Evolutionary conservation across 2,888 invertebrate species (phyloP), one percentile per base, ranked within the genome.

Genomic region (Phasia obesa): DNA sequence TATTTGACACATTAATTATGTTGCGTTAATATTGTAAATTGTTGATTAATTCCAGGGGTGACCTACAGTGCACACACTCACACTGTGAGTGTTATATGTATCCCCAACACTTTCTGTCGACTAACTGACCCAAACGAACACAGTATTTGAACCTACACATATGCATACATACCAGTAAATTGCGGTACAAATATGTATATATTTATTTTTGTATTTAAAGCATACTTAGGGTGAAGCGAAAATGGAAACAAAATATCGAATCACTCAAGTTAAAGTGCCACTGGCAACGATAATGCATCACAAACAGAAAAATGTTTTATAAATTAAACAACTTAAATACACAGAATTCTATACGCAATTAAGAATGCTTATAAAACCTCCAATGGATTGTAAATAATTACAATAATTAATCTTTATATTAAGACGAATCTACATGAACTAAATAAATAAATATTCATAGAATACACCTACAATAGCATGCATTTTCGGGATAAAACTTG

Each of bases 241-340:
- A 84, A 78, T 81, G 81, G 84, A 84, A 76, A 79, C 79, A n/a
- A n/a, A n/a, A n/a, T n/a, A n/a, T 75, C 71, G 78, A 82, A 82
- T 71, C 81, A 84, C 81, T 79, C 67, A 70, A 53, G 75, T 82
- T 69, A 73, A 84, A 82, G 79, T 79, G 81, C 74, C 84, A 74
- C 62, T 76, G 57, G 69, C 74, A 74, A 60, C 67, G 67, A 76
- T 69, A 76, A 80, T 69, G 69, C 71, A 71, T 78, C 78, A 71
- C 64, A 78, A 78, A 78, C 78, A 71, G 64, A 42, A 70, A 77
- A 69, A 77, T 78, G 59, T 51, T 69, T 71, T 49, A 49, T 71
- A n/a, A n/a, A n/a, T n/a, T n/a, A n/a, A n/a, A n/a, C n/a, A n/a
- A n/a, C n/a, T n/a, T n/a, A n/a, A n/a, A n/a, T n/a, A n/a, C n/a